Base-by-base conservation (phyloP, 2,797 vertebrate species). In the Manis pentadactyla region DNA sequence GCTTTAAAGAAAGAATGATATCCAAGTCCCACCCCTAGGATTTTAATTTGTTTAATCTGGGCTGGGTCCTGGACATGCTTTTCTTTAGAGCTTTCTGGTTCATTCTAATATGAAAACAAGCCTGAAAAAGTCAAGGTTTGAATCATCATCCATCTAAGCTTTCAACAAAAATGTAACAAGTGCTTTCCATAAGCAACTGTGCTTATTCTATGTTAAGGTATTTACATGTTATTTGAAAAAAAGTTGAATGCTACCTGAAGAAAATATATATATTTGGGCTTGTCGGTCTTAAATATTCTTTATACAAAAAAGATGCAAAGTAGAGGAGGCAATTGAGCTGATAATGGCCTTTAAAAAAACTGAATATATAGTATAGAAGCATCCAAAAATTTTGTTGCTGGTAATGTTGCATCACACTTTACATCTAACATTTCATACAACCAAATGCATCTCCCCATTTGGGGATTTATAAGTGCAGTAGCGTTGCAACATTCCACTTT, bases 51-150 rank as follows among this genome's bases (percentile, higher is more conserved):
- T 86, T 71, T 55, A 53, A 77, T n/a, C 11, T 83, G 34, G 42
- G 77, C 31, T 71, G 13, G 15, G 21, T 21, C 14, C 7, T 77
- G 4, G 11, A 61, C 39, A 27, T 15, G 10, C 55, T 51, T 46
- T 68, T 61, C n/a, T 77, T 74, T 59, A 64, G n/a, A 69, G 34
- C 21, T 69, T 15, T 90, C 46, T 69, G 21, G 15, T 71, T 61
- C 61, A 92, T 53, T 87, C 49, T 64, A 95, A 95, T 10, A 29
- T 69, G 61, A 94, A 97, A n/a, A 39, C 42, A 68, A 93, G 19
- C 92, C 3, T 63, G 27, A 64, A 84, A 93, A 95, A 84, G 5
- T 92, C 57, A 92, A 69, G 34, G 71, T 27, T 55, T 51, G 46
- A 94, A 82, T 64, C 6, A 61, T 27, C 49, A 61, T 51, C 39